Evolutionary conservation across 2,113 vertebrate genomes (phyloP), one percentile per base, ranked within the genome.

Genomic region (Gobius niger): DNA sequence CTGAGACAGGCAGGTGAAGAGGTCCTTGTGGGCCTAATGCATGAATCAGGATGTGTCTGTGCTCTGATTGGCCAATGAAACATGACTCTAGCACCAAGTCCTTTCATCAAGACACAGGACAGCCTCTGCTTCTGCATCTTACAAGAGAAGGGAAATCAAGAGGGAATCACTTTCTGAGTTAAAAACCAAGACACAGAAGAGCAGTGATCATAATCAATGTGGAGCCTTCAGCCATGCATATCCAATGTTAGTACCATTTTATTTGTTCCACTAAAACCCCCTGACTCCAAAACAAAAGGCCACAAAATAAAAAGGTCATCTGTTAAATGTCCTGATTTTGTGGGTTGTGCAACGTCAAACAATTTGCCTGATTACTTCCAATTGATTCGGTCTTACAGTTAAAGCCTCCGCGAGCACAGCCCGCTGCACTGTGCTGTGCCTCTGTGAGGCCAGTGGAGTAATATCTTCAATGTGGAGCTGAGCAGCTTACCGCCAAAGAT

Each of bases 361-460:
- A 92, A 93, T 94, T 93, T 93, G 89, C 83, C 89, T 93, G 93
- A 94, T 94, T 93, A 91, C 90, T 93, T 94, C 89, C 87, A 91
- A 94, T 91, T 93, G 91, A 92, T 93, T 88, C 60, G 67, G 87
- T 82, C 87, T 85, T 82, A 85, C 83, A 82, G 85, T 88, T 87
- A 89, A 89, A 88, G 84, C 84, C 80, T 81, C 75, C 70, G 82
- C 50, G 74, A 69, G 74, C 85, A 41, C 34, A 44, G 81, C 72
- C 70, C 19, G 42, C 54, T 75, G 82, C 82, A 54, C 82, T 54
- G 75, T 81, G 78, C 69, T 68, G 73, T 75, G 82, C 77, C 9
- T 62, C 79, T 53, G 80, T 61, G 80, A 77, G 74, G 81, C 66
- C 73, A 85, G 82, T 53, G 87, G 90, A 91, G 89, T 90, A 89